Evolutionary conservation across 2,797 vertebrate genomes (phyloP), one percentile per base, ranked within the genome.

Genomic region (Miichthys miiuy): DNA sequence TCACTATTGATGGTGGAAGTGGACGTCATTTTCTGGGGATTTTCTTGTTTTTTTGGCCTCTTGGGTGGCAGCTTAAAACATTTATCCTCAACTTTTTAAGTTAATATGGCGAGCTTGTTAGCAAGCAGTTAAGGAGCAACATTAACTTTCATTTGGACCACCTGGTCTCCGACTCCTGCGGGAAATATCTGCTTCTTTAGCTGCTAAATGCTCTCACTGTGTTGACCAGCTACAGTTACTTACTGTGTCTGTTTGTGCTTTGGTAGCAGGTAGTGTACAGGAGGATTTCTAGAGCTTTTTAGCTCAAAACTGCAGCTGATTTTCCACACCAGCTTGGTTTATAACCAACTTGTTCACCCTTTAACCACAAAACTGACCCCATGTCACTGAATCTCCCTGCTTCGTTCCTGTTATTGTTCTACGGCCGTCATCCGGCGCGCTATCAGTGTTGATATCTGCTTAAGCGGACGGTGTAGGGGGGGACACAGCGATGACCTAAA

Each of bases 371-470:
- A 4, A 72, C n/a, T 64, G 50, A 87, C 81, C 75, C 72, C 54
- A 17, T 42, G 57, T 48, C 61, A n/a, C 3, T 10, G 46, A 30
- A 42, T 41, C 61, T 11, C n/a, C 60, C 62, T 8, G 58, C 60
- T 48, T 57, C 41, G 17, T 46, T 66, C 41, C 25, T 18, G n/a
- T 44, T 25, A 0, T n/a, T 14, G 67, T 13, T 16, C 25, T 14
- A 6, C 47, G n/a, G 73, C 56, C 51, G 17, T 47, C 73, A 75
- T 42, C 41, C 58, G 9, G 47, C 10, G 3, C 1, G 27, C 16
- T 61, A 30, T 83, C 82, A n/a, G 21, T 68, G 79, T 73, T 80
- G 79, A 68, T 76, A 74, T 88, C 75, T 77, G 75, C 78, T 23
- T 6, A 23, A 51, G 80, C 16, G 11, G 5, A 63, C 21, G 12